Base-by-base conservation (phyloP, 2,888 invertebrate genomes). In the Ctenicera cuprea region DNA sequence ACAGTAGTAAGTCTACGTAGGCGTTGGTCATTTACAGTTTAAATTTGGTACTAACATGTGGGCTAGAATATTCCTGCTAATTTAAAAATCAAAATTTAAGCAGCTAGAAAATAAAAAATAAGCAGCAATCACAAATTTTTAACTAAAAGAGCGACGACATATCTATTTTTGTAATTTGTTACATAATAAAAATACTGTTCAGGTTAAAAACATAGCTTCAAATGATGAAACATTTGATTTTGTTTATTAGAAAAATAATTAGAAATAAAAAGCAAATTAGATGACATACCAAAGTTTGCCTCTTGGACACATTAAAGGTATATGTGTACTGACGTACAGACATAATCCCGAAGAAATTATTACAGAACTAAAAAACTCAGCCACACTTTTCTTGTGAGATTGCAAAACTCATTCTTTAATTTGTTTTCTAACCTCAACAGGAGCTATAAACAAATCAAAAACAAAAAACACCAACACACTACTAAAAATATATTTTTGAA, bases 1-100 rank as follows among this genome's bases (percentile, higher is more conserved):
- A 78, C 38, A 78, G 30, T 41, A 77, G 57, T 62, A 76, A 71
- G 66, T 78, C 75, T 22, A 79, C 48, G 22, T 74, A 54, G 63
- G 63, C 41, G 8, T 38, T 43, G 69, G 14, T 74, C 78, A 78
- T 78, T 75, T 66, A 70, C 37, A 38, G 0, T 14, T 11, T 4
- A 57, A 41, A 41, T 61, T 52, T 12, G 9, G 52, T 18, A 45
- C 8, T 18, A 26, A 5, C 26, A 26, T 26, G 26, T 26, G 26
- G 5, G 26, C 26, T n/a, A 20, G 16, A 43, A 11, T 43, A 1
- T 14, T 43, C 1, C n/a, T 43, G 41, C 14, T 8, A 16, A 4
- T 18, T 43, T 8, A 45, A 45, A 16, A 33, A 9, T 33, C 8
- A 7, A 45, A 45, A 43, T 14, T 38, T 43, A 14, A 43, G n/a